Base-by-base conservation (phyloP, 2,888 invertebrate species). In the Toxonevra muliebris region DNA sequence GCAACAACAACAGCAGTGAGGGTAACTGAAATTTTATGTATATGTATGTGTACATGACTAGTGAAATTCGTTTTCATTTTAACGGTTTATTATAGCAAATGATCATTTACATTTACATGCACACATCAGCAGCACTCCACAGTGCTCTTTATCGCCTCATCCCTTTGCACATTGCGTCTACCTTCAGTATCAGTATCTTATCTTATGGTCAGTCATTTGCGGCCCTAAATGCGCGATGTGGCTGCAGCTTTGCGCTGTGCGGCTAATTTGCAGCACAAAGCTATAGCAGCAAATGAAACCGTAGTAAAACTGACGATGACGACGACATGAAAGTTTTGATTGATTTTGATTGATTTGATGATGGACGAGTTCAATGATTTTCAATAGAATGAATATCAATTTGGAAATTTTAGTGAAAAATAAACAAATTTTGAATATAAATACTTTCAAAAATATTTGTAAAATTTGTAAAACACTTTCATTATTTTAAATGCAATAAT, bases 1-100 rank as follows among this genome's bases (percentile, higher is more conserved):
- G 7, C 30, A 30, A 30, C 30, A 2, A 30, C 30, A 30, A 30
- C 30, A 30, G 7, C 30, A 30, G 7, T 4, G 30, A 30, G 7
- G 30, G 3, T 30, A 30, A 30, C 30, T 30, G 30, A 30, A 30
- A 30, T 30, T 30, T 30, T 4, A 2, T 4, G 30, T 30, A 7
- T 30, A 30, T 30, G 30, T 30, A 7, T 30, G 2, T 2, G 30
- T 4, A 7, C 43, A 30, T 12, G 66, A 50, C 66, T 60, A 71
- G 64, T 68, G 58, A 64, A 71, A 70, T 70, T 70, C 68, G 70
- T 65, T 73, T 73, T 71, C 66, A 60, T 71, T 71, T 73, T 73
- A 71, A 70, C 70, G 69, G 73, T 73, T 71, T 70, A 71, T 73
- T 73, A 70, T 71, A 70, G 71, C 71, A 73, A 73, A 73, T 71